phyloP scores from a whole-genome alignment of 2,797 vertebrate genomes.

The Poecilia wingei region DNA sequence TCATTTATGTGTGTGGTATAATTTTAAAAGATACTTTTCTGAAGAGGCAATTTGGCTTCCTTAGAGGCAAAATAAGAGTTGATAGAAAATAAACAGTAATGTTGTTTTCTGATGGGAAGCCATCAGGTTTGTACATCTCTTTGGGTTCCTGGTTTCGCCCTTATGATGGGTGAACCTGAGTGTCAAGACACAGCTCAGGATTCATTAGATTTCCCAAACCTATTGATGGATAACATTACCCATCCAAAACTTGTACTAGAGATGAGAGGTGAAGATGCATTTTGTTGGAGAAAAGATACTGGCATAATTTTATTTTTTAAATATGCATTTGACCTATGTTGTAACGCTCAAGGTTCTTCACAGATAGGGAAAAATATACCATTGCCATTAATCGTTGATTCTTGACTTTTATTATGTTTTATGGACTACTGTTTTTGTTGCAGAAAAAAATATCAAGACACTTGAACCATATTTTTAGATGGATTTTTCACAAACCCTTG shows the following conservation, averaged over 20 bases:
- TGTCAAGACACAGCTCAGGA: slow-evolving; percentile 15
- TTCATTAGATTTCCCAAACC: not conserved
- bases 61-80: slow-evolving; percentile 64
- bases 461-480: not conserved
- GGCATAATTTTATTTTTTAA: not conserved
- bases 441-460: not conserved
- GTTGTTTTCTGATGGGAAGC: slow-evolving; percentile 50
- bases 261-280: not conserved
- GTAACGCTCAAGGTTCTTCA: not conserved
- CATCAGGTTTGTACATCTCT: slow-evolving; percentile 57
- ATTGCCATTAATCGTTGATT: not conserved
- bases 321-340: not conserved
- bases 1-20: slow-evolving; percentile 33
- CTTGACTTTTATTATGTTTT: not conserved
- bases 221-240: slow-evolving; percentile 1
- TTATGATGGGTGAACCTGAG: slow-evolving; percentile 19
- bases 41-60: slow-evolving; percentile 43
- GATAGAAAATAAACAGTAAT: slow-evolving; percentile 61
- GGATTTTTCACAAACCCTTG: not conserved
- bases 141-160: slow-evolving; percentile 28
- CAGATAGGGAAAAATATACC: not conserved
- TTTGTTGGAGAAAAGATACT: not conserved
- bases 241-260: not conserved
- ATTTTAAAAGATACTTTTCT: slow-evolving; percentile 51
- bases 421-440: not conserved